phyloP scores from a whole-genome alignment of 2,888 invertebrate species.

The Archaeoteleia sp. region DNA sequence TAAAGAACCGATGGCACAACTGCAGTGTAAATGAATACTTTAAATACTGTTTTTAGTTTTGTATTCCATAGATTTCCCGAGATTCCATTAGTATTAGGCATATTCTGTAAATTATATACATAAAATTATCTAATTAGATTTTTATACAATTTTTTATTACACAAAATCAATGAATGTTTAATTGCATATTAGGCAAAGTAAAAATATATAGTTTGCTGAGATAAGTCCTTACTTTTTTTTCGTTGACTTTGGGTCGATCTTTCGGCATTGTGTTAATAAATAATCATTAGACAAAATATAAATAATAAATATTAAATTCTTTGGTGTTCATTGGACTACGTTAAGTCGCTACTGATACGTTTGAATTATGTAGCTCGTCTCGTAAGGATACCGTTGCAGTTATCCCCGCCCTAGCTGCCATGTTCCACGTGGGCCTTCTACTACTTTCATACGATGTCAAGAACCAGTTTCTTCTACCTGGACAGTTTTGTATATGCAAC shows the following conservation, averaged over 20 bases:
- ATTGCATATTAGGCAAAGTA: no score
- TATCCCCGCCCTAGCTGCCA: slow-evolving; percentile 38
- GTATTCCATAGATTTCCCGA: no score
- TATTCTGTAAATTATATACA: no score
- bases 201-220: no score
- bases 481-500: no score
- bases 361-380: slow-evolving; percentile 12
- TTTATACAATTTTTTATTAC: no score
- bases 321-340: slow-evolving; percentile 12
- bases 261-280: no score
- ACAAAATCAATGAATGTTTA: no score
- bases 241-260: no score
- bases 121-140: no score
- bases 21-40: slow-evolving; percentile 59
- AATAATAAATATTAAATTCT: slow-evolving; percentile 5
- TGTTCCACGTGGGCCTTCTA: slow-evolving; percentile 49
- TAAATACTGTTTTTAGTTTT: slow-evolving; percentile 62
- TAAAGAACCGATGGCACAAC: slow-evolving; percentile 60
- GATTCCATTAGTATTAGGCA: slow-evolving; percentile 20
- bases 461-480: slow-evolving; percentile 35
- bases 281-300: no score
- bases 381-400: slow-evolving; percentile 47
- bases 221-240: no score
- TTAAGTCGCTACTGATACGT: neutral
- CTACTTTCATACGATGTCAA: slow-evolving; percentile 20